A percentile compares a stretch with the other conserved stretches of the same genome.
Conservation (phyloP, 2,797 vertebrate species). For the Telmatherina bonti region DNA sequence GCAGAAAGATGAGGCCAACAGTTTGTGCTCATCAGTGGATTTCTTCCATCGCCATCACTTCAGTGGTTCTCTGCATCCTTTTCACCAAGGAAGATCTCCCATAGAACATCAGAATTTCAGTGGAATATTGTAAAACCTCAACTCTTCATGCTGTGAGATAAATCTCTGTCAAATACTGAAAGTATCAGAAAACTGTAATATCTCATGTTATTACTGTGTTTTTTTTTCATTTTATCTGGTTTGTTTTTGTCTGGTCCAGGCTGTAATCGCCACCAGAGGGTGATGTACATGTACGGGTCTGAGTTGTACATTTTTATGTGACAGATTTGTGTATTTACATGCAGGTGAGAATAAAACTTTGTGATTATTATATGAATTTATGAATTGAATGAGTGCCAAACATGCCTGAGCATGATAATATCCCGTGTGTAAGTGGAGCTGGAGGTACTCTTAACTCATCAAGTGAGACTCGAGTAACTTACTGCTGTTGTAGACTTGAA, state of each 20-base stretch:
- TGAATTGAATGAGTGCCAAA: conserved; percentile 82
- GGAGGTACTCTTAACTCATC: conserved; percentile 57
- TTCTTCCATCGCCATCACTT: conserved; percentile 21
- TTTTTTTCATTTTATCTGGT: conserved; percentile 4
- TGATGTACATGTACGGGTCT: conserved; percentile 58
- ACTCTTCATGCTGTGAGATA: conserved; percentile 48
- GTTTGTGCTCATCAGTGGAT: conserved; percentile 12
- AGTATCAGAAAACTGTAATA: conserved; percentile 66
- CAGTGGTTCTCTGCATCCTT: conserved; percentile 20
- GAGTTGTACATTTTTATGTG: conserved; percentile 68
- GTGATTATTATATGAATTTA: conserved; percentile 77
- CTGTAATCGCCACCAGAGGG: conserved; percentile 54
- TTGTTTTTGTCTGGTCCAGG: conserved; percentile 49
- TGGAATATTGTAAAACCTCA: conserved; percentile 55
- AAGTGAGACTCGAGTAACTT: conserved; percentile 56
- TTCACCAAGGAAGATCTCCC: conserved; percentile 2
- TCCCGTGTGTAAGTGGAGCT: conserved; percentile 41
- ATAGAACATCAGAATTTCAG: conserved; percentile 24
- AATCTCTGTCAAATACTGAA: conserved; percentile 62
- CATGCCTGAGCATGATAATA: conserved; percentile 69
- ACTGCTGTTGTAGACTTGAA: conserved; percentile 64
- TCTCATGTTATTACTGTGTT: conserved; percentile 53
- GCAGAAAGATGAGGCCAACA: conserved; percentile 40
- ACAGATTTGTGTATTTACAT: conserved; percentile 67
- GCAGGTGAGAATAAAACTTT: conserved; percentile 71